Conservation (phyloP, 2,888 invertebrate genomes). For the Leucozona laternaria region DNA sequence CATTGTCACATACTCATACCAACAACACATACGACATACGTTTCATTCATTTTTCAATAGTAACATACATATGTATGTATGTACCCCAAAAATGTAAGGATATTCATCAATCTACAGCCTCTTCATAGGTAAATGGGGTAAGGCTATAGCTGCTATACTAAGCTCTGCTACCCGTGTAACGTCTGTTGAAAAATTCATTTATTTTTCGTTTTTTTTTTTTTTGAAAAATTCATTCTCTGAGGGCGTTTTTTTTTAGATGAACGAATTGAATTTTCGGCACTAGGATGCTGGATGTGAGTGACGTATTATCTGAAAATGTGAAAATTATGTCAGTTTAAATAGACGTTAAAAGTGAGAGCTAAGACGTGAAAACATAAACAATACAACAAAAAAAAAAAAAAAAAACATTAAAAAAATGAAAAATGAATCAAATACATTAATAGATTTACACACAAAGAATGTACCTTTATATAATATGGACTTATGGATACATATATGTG, state of each 20-base stretch:
- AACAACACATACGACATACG: too few relatives aligned
- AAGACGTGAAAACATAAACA: background rate
- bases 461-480: too few relatives aligned
- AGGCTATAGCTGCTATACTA: conserved; percentile 3
- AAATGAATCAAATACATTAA: conserved; percentile 59
- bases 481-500: conserved; percentile 11
- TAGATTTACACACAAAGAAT: conserved; percentile 8
- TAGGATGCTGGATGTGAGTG: conserved; percentile 48
- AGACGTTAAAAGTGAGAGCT: conserved; percentile 9
- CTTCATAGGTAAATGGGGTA: conserved; percentile 17
- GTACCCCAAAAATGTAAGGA: background rate
- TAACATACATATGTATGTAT: conserved; percentile 9
- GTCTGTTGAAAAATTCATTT: conserved; percentile 43
- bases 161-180: conserved; percentile 10
- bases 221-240: conserved; percentile 27
- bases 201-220: conserved; percentile 20
- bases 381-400: conserved; percentile 5
- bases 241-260: conserved; percentile 45
- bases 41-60: conserved; percentile 34
- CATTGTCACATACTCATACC: background rate
- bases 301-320: conserved; percentile 57
- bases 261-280: conserved; percentile 60
- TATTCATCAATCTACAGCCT: conserved; percentile 48
- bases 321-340: conserved; percentile 65
- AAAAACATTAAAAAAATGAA: conserved; percentile 53